Evolutionary conservation across 2,888 invertebrate species (phyloP).

Genomic region (Tinea trinotella): DNA sequence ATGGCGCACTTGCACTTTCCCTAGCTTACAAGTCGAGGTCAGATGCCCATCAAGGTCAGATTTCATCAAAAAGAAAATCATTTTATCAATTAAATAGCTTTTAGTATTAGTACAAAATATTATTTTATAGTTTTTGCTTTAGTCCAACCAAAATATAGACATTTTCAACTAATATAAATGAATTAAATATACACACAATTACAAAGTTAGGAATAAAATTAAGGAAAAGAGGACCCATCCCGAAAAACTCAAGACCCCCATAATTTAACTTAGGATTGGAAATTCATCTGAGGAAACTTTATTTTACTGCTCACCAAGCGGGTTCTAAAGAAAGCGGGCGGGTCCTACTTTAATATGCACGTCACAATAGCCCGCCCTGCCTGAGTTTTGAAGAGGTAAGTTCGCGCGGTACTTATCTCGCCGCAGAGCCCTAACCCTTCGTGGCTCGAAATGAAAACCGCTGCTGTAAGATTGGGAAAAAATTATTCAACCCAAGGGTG

Average conservation of each 20-base stretch:
- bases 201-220: no score
- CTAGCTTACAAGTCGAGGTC: no score
- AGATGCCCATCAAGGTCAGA: no score
- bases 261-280: conserved; percentile 1
- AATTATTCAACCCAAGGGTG: conserved; percentile 41
- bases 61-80: no score
- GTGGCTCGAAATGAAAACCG: conserved; percentile 27
- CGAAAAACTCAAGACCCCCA: conserved; percentile 2
- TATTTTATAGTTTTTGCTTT: no score
- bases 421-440: conserved; percentile 48
- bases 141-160: no score
- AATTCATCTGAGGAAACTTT: conserved; percentile 7
- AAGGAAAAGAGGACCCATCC: not conserved
- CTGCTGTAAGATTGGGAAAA: conserved; percentile 28
- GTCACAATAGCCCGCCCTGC: conserved; percentile 53
- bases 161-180: no score
- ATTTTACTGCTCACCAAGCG: conserved; percentile 5
- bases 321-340: conserved; percentile 38
- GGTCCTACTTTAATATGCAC: conserved; percentile 60
- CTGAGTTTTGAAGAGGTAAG: conserved; percentile 59
- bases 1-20: no score
- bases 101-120: no score
- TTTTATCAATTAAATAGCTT: no score
- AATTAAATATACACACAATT: no score
- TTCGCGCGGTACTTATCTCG: conserved; percentile 56